Percentiles rank a stretch among this genome's conserved stretches.
phyloP scores from a whole-genome alignment of 2,888 invertebrate genomes.

The Apotomis capreana region DNA sequence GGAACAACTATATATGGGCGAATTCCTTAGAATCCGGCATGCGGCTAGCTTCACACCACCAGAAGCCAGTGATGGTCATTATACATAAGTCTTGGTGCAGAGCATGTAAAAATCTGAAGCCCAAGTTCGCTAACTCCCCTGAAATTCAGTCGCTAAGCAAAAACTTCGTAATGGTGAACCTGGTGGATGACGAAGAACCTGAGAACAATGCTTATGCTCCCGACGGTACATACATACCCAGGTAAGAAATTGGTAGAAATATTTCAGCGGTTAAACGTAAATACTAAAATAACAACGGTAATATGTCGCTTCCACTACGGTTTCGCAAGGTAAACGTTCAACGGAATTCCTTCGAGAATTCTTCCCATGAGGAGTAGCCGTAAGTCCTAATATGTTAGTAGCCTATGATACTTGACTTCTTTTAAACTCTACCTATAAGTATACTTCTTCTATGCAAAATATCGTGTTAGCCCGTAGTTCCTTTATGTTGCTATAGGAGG shows the following conservation, averaged over 20 bases:
- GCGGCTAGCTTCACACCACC: slow-evolving; percentile 68
- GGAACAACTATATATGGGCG: slow-evolving; percentile 74
- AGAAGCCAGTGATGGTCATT: slow-evolving; percentile 85
- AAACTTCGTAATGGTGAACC: slow-evolving; percentile 87
- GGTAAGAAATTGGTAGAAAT: slow-evolving; percentile 54
- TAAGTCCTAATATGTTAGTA: no score
- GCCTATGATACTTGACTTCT: no score
- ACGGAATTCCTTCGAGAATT: no score
- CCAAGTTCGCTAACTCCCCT: slow-evolving; percentile 82
- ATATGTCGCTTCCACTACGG: no score
- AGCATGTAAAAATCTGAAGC: slow-evolving; percentile 85
- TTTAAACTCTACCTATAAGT: no score
- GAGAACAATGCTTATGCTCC: slow-evolving; percentile 79
- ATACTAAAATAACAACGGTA: no score
- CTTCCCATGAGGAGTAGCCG: no score
- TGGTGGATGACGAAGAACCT: slow-evolving; percentile 84
- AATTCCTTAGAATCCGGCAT: slow-evolving; percentile 74
- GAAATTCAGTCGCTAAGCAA: slow-evolving; percentile 83
- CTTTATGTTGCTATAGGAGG: no score
- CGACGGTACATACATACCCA: slow-evolving; percentile 87
- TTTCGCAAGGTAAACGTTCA: no score
- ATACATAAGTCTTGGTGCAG: slow-evolving; percentile 87
- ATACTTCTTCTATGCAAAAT: no score
- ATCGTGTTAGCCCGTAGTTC: no score
- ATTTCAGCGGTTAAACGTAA: no score